phyloP scores from a whole-genome alignment of 2,113 vertebrate genomes.

The Micromys minutus region DNA sequence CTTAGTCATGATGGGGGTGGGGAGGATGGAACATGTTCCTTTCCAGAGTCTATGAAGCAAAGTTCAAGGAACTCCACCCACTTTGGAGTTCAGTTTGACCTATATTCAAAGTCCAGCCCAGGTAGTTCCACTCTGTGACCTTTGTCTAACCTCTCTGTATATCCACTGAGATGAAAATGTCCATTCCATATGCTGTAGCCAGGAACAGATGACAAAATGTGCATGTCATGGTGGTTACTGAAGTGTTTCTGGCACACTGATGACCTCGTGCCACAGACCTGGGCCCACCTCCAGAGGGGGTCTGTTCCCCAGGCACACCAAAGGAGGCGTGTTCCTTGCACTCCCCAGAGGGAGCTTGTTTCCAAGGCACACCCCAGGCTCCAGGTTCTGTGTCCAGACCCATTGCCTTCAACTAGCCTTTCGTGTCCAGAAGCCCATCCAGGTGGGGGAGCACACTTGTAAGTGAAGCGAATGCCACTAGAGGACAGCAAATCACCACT shows the following conservation, averaged over 20 bases:
- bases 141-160: neutral
- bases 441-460: neutral
- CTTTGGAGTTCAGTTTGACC: neutral
- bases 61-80: neutral
- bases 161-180: neutral
- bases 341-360: no score
- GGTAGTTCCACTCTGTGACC: neutral
- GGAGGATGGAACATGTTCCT: neutral
- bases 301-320: neutral
- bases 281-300: neutral
- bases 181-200: neutral
- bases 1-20: neutral
- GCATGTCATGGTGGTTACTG: neutral
- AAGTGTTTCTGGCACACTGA: neutral
- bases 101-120: conserved; percentile 13
- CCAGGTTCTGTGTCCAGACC: neutral
- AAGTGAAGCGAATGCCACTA: neutral
- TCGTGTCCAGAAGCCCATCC: neutral
- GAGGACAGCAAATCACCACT: conserved; percentile 46
- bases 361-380: neutral
- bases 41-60: neutral
- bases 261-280: neutral
- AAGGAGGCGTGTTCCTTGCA: neutral
- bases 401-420: neutral
- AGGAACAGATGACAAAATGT: neutral